Evolutionary conservation across 2,113 vertebrate genomes (phyloP), one percentile per base, ranked within the genome.

Genomic region (Ivindomyrus marchei): DNA sequence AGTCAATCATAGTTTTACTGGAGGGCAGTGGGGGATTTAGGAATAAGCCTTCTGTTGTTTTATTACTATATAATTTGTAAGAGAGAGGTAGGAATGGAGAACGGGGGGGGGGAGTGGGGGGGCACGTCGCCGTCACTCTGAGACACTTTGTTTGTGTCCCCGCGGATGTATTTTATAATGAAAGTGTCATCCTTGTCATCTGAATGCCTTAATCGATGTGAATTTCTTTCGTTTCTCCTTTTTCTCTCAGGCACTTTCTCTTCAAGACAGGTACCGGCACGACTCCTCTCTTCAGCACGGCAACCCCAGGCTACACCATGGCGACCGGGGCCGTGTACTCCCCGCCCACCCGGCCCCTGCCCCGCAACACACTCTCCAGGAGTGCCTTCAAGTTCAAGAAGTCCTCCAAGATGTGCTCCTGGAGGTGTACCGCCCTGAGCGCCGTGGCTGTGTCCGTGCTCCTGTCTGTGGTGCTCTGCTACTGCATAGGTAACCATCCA

Each of bases 351-450:
- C 96, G 98, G 93, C 98, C 98, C 36, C 94, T 99, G 93, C 98
- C 98, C 89, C 96, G 98, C 93, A 99, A 98, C 93, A 98, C 98
- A 89, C 95, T 99, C 27, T 99, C 98, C 92, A 98, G 98, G 94
- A 99, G 98, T 93, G 98, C 98, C 95, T 99, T 99, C 96, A 99
- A 99, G 95, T 99, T 99, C 95, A 99, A 99, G 97, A 99, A 99
- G 91, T 98, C 98, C 87, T 98, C 98, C 0, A 99, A 98, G 95
- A 98, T 98, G 95, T 99, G 98, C 95, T 99, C 98, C 91, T 99
- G 98, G 98, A 98, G 98, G 94, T 99, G 98, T 91, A 99, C 98
- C 0, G 98, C 98, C 0, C 97, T 99, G 90, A 98, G 98, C 90
- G 98, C 98, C 11, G 97, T 99, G 91, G 98, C 96, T 47, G 97